These are phyloP conservation scores for Anas platyrhynchos DNA, from an alignment of 2,113 vertebrate species.

Conservation along the genomic window DNA sequence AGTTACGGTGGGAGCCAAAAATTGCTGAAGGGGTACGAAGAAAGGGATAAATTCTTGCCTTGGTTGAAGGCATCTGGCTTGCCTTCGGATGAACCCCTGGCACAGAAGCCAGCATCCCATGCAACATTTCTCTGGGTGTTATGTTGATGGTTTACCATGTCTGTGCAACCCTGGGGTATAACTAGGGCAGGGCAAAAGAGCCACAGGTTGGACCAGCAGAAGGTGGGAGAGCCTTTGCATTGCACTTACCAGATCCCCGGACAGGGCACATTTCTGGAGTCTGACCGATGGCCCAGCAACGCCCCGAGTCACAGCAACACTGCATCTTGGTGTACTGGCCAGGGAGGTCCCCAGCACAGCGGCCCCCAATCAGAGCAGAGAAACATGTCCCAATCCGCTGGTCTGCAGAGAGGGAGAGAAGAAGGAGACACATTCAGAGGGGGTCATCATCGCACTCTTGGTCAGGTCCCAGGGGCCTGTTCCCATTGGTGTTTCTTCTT, in stretches of 20 bases:
- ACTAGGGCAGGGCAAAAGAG: not conserved
- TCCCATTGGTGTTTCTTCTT: accelerated
- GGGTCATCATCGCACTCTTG: accelerated
- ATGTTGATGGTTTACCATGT: accelerated
- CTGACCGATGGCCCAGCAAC: slow-evolving; percentile 91
- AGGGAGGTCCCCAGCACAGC: slow-evolving; percentile 87
- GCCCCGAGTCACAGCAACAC: slow-evolving; percentile 94
- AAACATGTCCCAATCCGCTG: slow-evolving; percentile 92
- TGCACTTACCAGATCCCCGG: slow-evolving; percentile 88
- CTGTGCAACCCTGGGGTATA: not conserved
- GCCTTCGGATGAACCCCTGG: not conserved
- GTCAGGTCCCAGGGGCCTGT: not conserved
- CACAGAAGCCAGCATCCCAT: not conserved
- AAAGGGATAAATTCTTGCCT: not conserved
- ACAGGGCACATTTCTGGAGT: slow-evolving; percentile 95
- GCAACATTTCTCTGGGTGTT: not conserved
- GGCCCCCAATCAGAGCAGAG: slow-evolving; percentile 88
- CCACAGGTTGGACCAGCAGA: not conserved
- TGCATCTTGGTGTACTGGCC: slow-evolving; percentile 93
- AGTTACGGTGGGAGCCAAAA: not conserved
- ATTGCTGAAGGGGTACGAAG: not conserved
- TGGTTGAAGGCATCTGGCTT: not conserved
- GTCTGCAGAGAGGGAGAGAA: slow-evolving; percentile 76
- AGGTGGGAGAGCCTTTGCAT: too few species aligned
- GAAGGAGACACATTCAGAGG: not conserved